phyloP scores from a whole-genome alignment of 2,113 vertebrate species.

The Melierax canorus region DNA sequence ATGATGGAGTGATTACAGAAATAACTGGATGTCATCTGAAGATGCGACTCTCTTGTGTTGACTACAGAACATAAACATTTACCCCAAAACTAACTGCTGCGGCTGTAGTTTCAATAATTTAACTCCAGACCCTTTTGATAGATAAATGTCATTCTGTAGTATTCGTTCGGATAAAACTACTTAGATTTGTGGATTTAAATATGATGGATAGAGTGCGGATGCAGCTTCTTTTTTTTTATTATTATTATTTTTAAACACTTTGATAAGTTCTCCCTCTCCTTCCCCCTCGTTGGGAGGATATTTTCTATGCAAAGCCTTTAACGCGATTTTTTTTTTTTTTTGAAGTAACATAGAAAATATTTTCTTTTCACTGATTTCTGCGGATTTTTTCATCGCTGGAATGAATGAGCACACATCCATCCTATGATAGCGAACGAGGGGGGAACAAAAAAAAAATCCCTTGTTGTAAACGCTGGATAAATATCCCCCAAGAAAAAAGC shows the following conservation, averaged over 20 bases:
- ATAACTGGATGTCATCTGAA: conserved; percentile 35
- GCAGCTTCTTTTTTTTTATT: neutral
- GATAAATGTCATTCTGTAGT: conserved; percentile 6
- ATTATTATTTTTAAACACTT: conserved; percentile 33
- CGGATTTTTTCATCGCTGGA: neutral
- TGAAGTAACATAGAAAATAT: neutral
- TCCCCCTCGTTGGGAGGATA: neutral
- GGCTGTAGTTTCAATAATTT: conserved; percentile 37
- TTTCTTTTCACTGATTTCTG: neutral
- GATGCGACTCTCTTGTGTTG: conserved; percentile 41
- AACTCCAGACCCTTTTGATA: conserved; percentile 12
- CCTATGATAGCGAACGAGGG: neutral
- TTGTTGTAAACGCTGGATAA: neutral
- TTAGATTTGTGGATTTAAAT: conserved; percentile 38
- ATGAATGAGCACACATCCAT: neutral
- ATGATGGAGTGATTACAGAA: conserved; percentile 57
- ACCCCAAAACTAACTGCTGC: conserved; percentile 11
- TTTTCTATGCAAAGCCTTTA: neutral
- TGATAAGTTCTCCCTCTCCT: neutral
- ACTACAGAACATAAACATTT: conserved; percentile 48
- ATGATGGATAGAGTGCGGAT: conserved; percentile 42
- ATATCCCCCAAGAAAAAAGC: neutral
- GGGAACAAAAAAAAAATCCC: neutral
- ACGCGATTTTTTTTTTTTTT: neutral
- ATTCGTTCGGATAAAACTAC: conserved; percentile 10